Evolutionary conservation across 2,888 invertebrate genomes (phyloP), one percentile per base, ranked within the genome.

Genomic region (Nomada fabriciana): DNA sequence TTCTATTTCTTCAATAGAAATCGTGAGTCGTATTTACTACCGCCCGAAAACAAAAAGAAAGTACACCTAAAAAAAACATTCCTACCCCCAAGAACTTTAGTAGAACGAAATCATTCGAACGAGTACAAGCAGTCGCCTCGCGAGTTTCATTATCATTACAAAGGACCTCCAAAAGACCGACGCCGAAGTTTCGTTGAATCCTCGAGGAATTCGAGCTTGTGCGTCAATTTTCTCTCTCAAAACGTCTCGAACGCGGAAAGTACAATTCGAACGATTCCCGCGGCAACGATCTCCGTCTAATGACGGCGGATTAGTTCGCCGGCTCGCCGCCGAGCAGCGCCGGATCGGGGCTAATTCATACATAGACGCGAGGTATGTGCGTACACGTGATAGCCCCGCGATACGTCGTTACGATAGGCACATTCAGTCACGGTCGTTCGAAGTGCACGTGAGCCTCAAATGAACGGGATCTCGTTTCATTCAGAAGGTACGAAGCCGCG

Each of bases 371-470:
- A 5, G 52, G n/a, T 73, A 53, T 43, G 42, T 23, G n/a, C 9
- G 55, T 60, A 64, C 81, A 81, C 75, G 81, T 82, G 80, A 82
- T 42, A 63, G 50, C 29, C 25, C 4, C 23, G 61, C 80, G 72
- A 72, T 82, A 71, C 75, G 75, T 61, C 64, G 68, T 78, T 64
- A 59, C 75, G 68, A 75, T 71, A 82, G 80, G 55, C 70, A 4
- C 10, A 11, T 65, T 55, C 69, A 82, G 74, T 67, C 82, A 74
- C 83, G 82, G 82, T 36, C 73, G 77, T 82, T 63, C 69, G 77
- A 67, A 53, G 86, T 77, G 82, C 88, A 88, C 88, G 88, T 88
- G 88, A 88, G 83, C 82, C 72, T 72, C 85, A 81, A 77, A 76
- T 83, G 83, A 83, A 83, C 80, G 83, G 76, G 72, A 29, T 64